Conservation (phyloP, 2,888 invertebrate species). For the Glaucopsyche alexis region DNA sequence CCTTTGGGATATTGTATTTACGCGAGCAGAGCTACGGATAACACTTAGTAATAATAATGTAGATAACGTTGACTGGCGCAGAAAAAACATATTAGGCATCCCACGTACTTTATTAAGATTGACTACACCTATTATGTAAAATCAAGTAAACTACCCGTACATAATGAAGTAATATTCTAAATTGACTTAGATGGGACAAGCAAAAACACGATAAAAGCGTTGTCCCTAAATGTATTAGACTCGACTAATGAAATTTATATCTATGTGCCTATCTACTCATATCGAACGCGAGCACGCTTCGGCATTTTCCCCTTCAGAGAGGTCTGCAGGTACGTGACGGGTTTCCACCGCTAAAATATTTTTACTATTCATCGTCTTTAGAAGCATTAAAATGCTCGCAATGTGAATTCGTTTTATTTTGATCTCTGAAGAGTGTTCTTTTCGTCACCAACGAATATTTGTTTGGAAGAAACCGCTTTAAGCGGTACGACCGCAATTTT, state of each 20-base stretch:
- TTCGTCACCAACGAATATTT: not conserved
- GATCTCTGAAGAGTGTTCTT: not conserved
- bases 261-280: conserved; percentile 60
- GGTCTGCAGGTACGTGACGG: conserved; percentile 60
- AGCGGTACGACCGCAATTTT: no score
- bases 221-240: conserved; percentile 29
- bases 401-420: conserved; percentile 46
- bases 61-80: not conserved
- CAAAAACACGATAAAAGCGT: conserved; percentile 26
- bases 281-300: conserved; percentile 63
- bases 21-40: no score
- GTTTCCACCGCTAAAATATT: conserved; percentile 67
- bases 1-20: no score
- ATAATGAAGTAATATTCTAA: conserved; percentile 28
- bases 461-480: no score
- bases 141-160: conserved; percentile 4
- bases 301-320: conserved; percentile 65
- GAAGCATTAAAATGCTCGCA: conserved; percentile 66
- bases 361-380: conserved; percentile 68
- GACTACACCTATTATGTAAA: conserved; percentile 2
- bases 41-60: no score
- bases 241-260: conserved; percentile 38
- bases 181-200: conserved; percentile 9
- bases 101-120: conserved; percentile 18
- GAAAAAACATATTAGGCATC: not conserved